These are phyloP conservation scores for Stenodera caucasica DNA, from an alignment of 2,888 invertebrate species.

Conservation along the genomic window DNA sequence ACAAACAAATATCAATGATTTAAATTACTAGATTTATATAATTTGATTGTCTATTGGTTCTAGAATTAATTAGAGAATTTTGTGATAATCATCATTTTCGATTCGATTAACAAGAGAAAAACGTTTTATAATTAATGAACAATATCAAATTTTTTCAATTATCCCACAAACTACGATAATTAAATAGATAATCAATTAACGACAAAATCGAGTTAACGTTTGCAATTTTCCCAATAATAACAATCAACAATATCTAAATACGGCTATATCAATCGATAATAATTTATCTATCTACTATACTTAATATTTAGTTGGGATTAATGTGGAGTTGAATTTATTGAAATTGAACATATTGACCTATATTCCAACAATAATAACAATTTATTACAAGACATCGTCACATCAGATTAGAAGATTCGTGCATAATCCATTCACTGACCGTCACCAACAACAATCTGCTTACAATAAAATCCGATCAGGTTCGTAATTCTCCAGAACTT, in stretches of 20 bases:
- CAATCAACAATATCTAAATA: conserved; percentile 13
- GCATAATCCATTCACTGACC: conserved; percentile 12
- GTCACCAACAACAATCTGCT: not conserved
- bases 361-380: conserved; percentile 8
- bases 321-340: conserved; percentile 11
- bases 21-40: too few species aligned
- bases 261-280: too few species aligned
- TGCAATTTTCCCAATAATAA: conserved; percentile 12
- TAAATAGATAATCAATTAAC: conserved; percentile 10
- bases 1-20: too few species aligned
- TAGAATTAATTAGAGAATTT: too few species aligned
- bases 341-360: conserved; percentile 4
- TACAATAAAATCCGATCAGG: not conserved
- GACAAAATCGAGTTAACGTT: conserved; percentile 11
- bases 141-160: not conserved
- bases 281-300: too few species aligned
- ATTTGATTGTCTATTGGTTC: too few species aligned
- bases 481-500: not conserved
- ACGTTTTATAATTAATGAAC: not conserved
- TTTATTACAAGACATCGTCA: conserved; percentile 10
- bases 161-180: not conserved
- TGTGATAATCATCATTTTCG: too few species aligned
- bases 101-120: conserved; percentile 11
- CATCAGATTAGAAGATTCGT: conserved; percentile 19
- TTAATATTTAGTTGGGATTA: conserved; percentile 17